Conservation (phyloP, 2,797 vertebrate species). For the Gymnoscopelus microlampas region DNA sequence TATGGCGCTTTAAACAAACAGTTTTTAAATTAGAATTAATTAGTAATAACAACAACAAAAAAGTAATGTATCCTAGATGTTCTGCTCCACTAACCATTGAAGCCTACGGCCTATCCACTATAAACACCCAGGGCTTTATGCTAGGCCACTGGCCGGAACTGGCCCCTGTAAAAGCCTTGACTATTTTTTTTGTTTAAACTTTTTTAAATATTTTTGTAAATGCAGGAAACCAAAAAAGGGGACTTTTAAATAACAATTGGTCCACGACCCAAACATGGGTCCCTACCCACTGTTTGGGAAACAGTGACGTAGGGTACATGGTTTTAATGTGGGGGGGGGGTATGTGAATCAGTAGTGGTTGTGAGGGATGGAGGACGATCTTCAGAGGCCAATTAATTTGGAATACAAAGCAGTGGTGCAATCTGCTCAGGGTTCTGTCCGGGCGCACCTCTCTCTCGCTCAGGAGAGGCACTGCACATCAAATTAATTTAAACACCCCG, state of each 20-base stretch:
- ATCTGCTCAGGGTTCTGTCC: slow-evolving; percentile 78
- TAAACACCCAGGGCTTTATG: too few relatives aligned
- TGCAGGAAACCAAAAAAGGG: not conserved
- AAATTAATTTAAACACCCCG: slow-evolving; percentile 76
- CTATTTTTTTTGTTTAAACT: too few relatives aligned
- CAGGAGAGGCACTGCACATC: slow-evolving; percentile 66
- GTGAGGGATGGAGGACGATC: slow-evolving; percentile 70
- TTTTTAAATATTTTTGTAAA: too few relatives aligned
- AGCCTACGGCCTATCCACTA: too few relatives aligned
- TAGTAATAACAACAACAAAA: slow-evolving; percentile 41
- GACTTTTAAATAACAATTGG: slow-evolving; percentile 3
- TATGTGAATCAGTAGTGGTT: slow-evolving; percentile 72
- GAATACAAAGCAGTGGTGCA: slow-evolving; percentile 82
- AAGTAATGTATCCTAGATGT: slow-evolving; percentile 22
- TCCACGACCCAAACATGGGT: too few relatives aligned
- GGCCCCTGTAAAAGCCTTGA: too few relatives aligned
- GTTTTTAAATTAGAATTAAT: slow-evolving; percentile 13
- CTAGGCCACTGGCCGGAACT: too few relatives aligned
- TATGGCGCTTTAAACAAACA: not conserved
- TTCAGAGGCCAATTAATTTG: slow-evolving; percentile 86
- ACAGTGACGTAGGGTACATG: slow-evolving; percentile 52
- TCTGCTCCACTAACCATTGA: too few relatives aligned
- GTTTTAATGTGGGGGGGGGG: slow-evolving; percentile 77
- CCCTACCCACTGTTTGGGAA: slow-evolving; percentile 18
- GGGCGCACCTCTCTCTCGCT: slow-evolving; percentile 61